These are phyloP conservation scores for Melanargia galathea DNA, from an alignment of 2,888 invertebrate genomes.

Conservation along the genomic window DNA sequence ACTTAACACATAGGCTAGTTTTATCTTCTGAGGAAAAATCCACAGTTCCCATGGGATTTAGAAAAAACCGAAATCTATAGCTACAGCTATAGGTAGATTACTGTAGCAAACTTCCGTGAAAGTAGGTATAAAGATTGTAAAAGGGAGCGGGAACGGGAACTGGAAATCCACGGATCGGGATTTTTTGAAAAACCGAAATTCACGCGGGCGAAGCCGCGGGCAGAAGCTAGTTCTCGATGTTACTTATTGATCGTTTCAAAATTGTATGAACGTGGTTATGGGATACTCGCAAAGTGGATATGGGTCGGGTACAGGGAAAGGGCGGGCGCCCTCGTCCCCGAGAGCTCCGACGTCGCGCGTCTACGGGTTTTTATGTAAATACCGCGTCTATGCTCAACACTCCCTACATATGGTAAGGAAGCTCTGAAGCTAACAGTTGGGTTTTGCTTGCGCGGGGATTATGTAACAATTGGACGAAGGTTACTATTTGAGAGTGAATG, in stretches of 20 bases:
- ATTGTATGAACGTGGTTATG: constrained; percentile 10
- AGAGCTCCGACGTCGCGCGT: constrained; percentile 22
- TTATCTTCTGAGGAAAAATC: too few species aligned
- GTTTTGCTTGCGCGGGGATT: not conserved
- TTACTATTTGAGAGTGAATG: not conserved
- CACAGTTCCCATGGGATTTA: too few species aligned
- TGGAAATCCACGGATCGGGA: too few species aligned
- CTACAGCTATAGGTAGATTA: too few species aligned
- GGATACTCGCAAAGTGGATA: constrained; percentile 7
- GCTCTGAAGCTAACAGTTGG: not conserved
- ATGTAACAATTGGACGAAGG: not conserved
- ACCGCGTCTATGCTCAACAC: not conserved
- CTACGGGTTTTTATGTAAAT: constrained; percentile 33
- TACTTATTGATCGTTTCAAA: not conserved
- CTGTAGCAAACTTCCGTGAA: too few species aligned
- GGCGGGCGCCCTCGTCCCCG: constrained; percentile 29
- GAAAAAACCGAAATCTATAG: too few species aligned
- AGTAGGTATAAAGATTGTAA: too few species aligned
- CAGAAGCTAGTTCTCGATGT: too few species aligned
- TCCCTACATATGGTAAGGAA: constrained; percentile 20
- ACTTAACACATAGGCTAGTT: too few species aligned
- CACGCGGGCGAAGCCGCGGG: too few species aligned
- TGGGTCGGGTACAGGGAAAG: constrained; percentile 34
- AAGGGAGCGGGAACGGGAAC: too few species aligned
- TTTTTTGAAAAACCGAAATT: too few species aligned